Base-by-base conservation (phyloP, 2,113 vertebrate species). In the Ploceus nigricollis region DNA sequence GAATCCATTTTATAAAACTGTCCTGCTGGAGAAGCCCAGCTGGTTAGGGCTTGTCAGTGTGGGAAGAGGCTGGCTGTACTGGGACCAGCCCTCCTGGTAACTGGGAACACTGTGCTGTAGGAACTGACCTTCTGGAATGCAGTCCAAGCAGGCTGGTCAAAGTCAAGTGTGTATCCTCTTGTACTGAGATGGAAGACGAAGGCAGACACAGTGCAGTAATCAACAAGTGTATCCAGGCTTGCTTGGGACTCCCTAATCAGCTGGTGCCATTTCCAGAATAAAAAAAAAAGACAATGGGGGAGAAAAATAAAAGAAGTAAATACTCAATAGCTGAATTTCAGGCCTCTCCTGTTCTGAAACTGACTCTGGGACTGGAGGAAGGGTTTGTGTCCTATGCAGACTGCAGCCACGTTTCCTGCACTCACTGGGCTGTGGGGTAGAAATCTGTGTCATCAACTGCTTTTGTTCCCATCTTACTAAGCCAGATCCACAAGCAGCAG, bases 101-200 rank as follows among this genome's bases (percentile, higher is more conserved):
- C 21, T 82, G 80, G 81, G 57, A 65, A 9, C 58, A n/a, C 20
- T 22, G 33, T 4, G 1, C 81, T 63, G 50, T 6, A 31, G 61
- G 54, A 33, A 92, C 96, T 83, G 86, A 95, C 96, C 96, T 97
- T 91, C 86, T 89, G 95, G 94, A 95, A 95, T 6, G 75, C 54
- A 9, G 68, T 73, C 90, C 93, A 80, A 12, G 42, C 76, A n/a
- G 90, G 54, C 45, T 0, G 1, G 1, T 77, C 60, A 1, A 89
- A 63, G 47, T 94, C 89, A 30, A 90, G 15, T 0, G 15, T 51
- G 58, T 90, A 94, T 61, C 96, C 95, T 35, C 37, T 68, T 40
- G 80, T 81, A 3, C 80, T 78, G 64, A 97, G 96, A 10, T 97
- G 94, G 28, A 95, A 64, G 93, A 97, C 73, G 86, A 97, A 95